Percentiles rank a stretch among this genome's conserved stretches.
phyloP scores from a whole-genome alignment of 1,140 invertebrate species.

The Megathymus violae region DNA sequence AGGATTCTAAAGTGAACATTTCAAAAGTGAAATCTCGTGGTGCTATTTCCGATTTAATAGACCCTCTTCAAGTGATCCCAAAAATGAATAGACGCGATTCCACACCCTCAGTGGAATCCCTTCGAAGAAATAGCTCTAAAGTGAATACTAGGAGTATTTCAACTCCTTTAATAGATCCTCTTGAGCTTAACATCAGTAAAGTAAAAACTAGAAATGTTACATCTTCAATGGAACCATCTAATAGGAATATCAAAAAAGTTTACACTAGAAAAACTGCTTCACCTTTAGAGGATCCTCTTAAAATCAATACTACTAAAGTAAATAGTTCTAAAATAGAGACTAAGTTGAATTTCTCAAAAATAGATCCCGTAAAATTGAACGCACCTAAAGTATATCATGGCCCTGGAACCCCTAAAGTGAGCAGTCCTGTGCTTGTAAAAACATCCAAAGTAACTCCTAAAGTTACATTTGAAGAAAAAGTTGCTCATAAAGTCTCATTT shows the following conservation, averaged over 20 bases:
- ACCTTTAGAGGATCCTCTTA: background rate
- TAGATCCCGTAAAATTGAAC: background rate
- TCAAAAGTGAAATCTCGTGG: background rate
- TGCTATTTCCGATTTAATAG: no score
- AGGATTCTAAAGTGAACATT: background rate
- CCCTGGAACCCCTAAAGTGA: background rate
- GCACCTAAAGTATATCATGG: background rate
- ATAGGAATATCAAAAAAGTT: background rate
- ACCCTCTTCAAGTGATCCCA: background rate
- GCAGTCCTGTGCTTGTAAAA: no score
- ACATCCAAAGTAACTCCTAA: no score
- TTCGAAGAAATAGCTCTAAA: background rate
- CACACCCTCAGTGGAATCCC: background rate
- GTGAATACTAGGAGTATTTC: background rate
- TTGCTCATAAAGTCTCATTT: no score
- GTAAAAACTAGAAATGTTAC: background rate
- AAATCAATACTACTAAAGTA: background rate
- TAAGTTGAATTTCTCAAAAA: background rate
- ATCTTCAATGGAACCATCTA: background rate
- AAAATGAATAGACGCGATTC: background rate
- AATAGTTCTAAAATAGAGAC: background rate
- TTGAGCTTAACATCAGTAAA: background rate
- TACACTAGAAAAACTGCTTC: background rate
- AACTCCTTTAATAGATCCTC: background rate
- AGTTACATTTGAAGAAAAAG: no score